phyloP scores from a whole-genome alignment of 2,797 vertebrate genomes.

The Chloroceryle inda region DNA sequence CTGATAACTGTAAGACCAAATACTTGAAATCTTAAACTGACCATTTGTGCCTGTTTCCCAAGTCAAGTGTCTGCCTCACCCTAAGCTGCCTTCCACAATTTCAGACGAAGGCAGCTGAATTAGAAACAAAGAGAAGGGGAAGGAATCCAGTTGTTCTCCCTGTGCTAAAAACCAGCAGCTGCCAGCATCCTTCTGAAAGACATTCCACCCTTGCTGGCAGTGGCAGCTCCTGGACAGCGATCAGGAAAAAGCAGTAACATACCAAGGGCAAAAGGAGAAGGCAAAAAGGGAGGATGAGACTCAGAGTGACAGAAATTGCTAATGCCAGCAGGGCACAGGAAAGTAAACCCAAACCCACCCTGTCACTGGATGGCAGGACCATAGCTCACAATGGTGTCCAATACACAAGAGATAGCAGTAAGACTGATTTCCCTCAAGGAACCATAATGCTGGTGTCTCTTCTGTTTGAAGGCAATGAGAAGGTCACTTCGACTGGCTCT shows the following conservation, averaged over 20 bases:
- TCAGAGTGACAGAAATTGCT: not conserved
- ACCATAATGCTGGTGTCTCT: not conserved
- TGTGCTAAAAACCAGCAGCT: not conserved
- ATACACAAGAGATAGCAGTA: not conserved
- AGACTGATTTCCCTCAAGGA: not conserved
- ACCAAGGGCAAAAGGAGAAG: not conserved
- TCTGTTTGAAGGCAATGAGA: not conserved
- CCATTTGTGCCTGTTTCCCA: not conserved
- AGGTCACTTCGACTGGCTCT: not conserved
- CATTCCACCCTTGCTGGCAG: not conserved
- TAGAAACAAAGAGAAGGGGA: not conserved
- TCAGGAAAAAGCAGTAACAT: not conserved
- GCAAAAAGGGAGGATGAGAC: not conserved
- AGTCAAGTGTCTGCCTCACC: not conserved
- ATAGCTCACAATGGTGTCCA: not conserved
- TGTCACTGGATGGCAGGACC: not conserved
- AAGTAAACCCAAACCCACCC: not conserved
- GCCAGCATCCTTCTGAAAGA: not conserved
- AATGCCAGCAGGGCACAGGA: not conserved
- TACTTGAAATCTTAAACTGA: not conserved
- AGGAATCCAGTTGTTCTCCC: not conserved
- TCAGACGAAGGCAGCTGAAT: not conserved
- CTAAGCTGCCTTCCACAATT: not conserved
- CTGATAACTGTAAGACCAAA: rapidly evolving
- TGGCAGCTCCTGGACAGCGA: rapidly evolving